These are phyloP conservation scores for Lagria hirta DNA, from an alignment of 2,888 invertebrate species.

Conservation along the genomic window DNA sequence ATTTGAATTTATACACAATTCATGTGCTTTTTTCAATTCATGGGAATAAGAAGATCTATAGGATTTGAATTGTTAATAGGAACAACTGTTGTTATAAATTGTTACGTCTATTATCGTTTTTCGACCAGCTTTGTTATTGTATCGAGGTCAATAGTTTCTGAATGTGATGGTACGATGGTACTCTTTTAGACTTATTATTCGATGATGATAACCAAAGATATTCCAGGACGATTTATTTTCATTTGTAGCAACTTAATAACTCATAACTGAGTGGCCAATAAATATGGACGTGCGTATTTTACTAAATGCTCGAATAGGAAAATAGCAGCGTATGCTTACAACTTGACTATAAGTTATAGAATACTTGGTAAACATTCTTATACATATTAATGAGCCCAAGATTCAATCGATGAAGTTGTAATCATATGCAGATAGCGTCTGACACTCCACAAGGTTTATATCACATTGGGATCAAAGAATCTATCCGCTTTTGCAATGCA, in stretches of 20 bases:
- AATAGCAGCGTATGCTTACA: conserved; percentile 13
- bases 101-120: conserved; percentile 5
- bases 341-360: conserved; percentile 30
- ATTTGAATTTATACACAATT: conserved; percentile 23
- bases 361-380: conserved; percentile 30
- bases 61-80: conserved; percentile 20
- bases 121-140: too few relatives aligned
- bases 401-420: conserved; percentile 41
- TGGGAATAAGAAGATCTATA: conserved; percentile 10
- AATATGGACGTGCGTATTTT: conserved; percentile 11
- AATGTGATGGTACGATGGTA: too few relatives aligned
- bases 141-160: conserved; percentile 9
- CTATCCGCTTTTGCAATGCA: conserved; percentile 28
- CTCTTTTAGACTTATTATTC: too few relatives aligned
- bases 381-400: conserved; percentile 41
- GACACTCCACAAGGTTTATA: conserved; percentile 41
- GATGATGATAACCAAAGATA: too few relatives aligned
- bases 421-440: conserved; percentile 40
- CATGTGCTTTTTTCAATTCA: conserved; percentile 18
- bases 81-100: conserved; percentile 7
- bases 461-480: conserved; percentile 38
- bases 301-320: conserved; percentile 20
- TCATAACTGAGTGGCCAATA: conserved; percentile 19
- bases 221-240: conserved; percentile 15
- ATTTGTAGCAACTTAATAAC: conserved; percentile 20